phyloP scores from a whole-genome alignment of 2,113 vertebrate species.

The Gobio gobio region DNA sequence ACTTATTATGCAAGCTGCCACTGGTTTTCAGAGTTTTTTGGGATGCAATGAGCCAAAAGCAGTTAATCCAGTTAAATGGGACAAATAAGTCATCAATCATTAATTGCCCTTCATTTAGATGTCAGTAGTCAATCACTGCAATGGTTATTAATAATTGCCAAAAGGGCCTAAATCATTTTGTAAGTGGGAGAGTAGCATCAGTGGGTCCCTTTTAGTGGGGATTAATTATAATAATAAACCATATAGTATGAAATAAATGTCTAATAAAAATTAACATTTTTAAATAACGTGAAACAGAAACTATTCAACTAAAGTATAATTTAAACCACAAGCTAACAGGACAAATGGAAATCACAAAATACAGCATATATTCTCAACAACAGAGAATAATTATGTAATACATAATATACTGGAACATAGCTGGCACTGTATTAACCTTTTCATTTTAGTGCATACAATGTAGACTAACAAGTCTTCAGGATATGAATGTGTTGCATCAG shows the following conservation, averaged over 20 bases:
- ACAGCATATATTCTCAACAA: neutral
- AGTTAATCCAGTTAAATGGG: no score
- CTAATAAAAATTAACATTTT: no score
- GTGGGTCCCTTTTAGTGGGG: no score
- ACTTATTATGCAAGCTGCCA: neutral
- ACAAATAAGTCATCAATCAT: neutral
- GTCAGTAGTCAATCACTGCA: no score
- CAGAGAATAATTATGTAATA: neutral
- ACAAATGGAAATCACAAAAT: neutral
- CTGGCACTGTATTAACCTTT: neutral
- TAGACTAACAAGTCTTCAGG: neutral
- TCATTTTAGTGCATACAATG: neutral
- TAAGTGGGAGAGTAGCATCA: no score
- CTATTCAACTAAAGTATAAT: no score
- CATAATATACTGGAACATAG: neutral
- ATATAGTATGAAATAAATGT: no score
- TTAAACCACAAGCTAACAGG: no score
- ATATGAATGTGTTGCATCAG: neutral
- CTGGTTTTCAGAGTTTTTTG: neutral
- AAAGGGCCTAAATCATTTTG: no score
- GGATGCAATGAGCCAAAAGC: neutral
- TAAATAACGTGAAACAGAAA: no score
- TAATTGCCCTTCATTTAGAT: neutral
- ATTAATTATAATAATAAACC: no score
- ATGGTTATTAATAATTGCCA: no score